Conservation (phyloP, 64 coral and sea anemone species). For the Cladopsammia gracilis region DNA sequence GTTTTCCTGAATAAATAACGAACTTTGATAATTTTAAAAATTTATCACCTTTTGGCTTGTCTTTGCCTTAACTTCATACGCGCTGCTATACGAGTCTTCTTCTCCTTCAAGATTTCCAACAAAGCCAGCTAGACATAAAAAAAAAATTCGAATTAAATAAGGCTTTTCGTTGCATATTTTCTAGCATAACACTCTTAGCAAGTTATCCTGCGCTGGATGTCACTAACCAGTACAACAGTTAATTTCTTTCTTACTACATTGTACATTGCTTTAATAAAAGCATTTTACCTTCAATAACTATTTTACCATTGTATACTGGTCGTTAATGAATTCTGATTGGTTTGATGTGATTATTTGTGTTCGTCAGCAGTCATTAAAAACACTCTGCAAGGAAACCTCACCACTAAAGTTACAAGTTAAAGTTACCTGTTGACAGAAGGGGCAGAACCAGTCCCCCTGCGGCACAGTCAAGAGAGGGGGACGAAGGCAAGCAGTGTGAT, state of each 20-base stretch:
- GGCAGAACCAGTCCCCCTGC: constrained; percentile 98
- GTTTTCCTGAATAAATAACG: neutral
- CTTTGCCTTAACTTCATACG: constrained; percentile 77
- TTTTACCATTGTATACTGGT: too few relatives aligned
- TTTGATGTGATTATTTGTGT: too few relatives aligned
- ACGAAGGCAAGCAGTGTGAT: constrained; percentile 97
- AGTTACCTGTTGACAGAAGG: constrained; percentile 86
- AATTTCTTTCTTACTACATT: too few relatives aligned
- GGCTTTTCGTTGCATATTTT: too few relatives aligned
- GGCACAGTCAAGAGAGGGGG: constrained; percentile 94
- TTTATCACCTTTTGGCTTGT: constrained; percentile 95
- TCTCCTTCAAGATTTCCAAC: constrained; percentile 88
- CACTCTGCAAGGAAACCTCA: neutral
- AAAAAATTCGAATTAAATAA: neutral
- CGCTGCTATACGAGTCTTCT: constrained; percentile 59
- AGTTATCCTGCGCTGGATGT: too few relatives aligned
- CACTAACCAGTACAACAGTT: too few relatives aligned
- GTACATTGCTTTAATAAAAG: too few relatives aligned
- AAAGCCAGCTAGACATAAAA: constrained; percentile 70
- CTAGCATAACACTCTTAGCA: too few relatives aligned
- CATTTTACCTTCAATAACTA: too few relatives aligned
- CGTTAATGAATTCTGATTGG: too few relatives aligned
- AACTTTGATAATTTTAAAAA: neutral
- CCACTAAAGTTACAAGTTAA: neutral
- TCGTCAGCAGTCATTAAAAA: neutral